phyloP scores from a whole-genome alignment of 2,113 vertebrate species.

The Nettapus auritus region DNA sequence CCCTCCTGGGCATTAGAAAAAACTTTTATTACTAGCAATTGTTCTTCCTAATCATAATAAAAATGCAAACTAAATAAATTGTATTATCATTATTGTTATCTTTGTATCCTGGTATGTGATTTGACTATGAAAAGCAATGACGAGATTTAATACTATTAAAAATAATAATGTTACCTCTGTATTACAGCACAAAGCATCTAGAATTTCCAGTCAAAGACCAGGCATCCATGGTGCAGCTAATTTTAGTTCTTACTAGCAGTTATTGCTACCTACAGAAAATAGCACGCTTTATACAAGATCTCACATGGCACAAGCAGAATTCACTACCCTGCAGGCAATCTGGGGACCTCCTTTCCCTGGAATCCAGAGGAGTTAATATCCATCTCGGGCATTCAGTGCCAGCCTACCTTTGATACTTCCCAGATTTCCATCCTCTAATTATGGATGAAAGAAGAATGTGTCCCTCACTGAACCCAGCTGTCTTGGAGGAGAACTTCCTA shows the following conservation, averaged over 20 bases:
- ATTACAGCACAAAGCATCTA: neutral
- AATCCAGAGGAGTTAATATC: neutral
- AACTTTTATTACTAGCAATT: neutral
- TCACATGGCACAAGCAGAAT: neutral
- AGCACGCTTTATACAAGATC: neutral
- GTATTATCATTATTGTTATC: neutral
- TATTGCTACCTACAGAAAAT: neutral
- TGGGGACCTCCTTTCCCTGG: neutral
- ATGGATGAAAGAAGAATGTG: neutral
- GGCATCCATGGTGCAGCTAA: neutral
- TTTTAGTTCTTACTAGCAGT: neutral
- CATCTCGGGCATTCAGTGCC: neutral
- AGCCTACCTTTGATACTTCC: slow-evolving; percentile 35
- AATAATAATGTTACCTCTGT: neutral
- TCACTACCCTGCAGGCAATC: rapidly evolving
- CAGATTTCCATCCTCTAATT: slow-evolving; percentile 38
- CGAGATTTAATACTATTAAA: neutral
- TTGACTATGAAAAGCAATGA: neutral
- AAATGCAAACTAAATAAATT: neutral
- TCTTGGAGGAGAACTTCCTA: slow-evolving; percentile 9
- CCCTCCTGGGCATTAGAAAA: neutral
- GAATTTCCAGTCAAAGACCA: neutral
- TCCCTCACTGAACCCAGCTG: slow-evolving; percentile 35
- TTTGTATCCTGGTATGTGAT: neutral
- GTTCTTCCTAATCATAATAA: neutral